phyloP scores from a whole-genome alignment of 2,113 vertebrate genomes.

The Physeter macrocephalus region DNA sequence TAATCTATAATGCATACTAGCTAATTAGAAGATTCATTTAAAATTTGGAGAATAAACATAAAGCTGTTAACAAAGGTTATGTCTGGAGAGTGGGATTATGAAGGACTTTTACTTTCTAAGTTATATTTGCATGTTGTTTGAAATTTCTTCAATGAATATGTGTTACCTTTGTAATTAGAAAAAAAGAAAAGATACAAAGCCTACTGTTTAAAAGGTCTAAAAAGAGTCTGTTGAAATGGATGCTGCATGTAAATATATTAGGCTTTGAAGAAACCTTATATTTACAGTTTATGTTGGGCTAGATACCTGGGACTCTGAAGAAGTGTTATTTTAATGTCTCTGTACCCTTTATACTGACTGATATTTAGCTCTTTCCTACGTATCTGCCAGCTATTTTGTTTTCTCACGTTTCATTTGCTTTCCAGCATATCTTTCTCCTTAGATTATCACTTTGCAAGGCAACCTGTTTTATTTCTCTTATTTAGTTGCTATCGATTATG shows the following conservation, averaged over 20 bases:
- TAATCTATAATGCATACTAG: neutral
- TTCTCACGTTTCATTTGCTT: neutral
- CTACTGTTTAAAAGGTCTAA: neutral
- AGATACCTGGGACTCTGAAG: neutral
- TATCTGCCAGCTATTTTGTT: accelerated
- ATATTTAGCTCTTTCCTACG: neutral
- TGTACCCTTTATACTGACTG: neutral
- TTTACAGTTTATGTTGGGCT: neutral
- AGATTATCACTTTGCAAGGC: constrained; percentile 47
- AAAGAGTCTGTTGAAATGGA: neutral
- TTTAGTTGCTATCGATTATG: constrained; percentile 58
- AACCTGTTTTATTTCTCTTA: constrained; percentile 66
- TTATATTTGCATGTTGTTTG: constrained; percentile 42
- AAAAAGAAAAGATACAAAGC: neutral
- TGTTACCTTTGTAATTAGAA: constrained; percentile 32
- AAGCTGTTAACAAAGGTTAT: constrained; percentile 28
- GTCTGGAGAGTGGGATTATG: neutral
- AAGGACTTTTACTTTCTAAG: constrained; percentile 43
- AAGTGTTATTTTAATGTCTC: neutral
- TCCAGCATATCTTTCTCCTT: neutral
- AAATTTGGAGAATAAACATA: constrained; percentile 23
- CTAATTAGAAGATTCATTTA: constrained; percentile 15
- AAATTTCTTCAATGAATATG: constrained; percentile 15
- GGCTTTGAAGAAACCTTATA: neutral
- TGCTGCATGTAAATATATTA: neutral